These are phyloP conservation scores for Platyrinchus mystaceus DNA, from an alignment of 2,797 vertebrate genomes.

Conservation along the genomic window DNA sequence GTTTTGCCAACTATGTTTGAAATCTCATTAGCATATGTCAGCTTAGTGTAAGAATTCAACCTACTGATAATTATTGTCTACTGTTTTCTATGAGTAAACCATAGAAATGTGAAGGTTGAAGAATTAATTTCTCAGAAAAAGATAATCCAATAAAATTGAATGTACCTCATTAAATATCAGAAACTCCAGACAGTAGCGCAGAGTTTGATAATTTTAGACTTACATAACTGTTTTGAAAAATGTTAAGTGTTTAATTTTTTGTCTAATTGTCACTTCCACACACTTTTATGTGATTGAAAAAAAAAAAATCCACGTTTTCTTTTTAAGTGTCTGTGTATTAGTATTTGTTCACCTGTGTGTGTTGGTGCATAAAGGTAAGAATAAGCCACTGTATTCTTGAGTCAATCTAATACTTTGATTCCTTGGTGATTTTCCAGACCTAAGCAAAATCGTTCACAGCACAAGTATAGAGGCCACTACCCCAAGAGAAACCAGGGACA, in stretches of 20 bases:
- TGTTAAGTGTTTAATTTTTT: not conserved
- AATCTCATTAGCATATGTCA: not conserved
- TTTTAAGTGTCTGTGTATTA: not conserved
- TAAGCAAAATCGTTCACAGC: not conserved
- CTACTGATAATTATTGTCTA: not conserved
- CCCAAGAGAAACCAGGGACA: rapidly evolving
- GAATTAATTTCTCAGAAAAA: not conserved
- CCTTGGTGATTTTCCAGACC: not conserved
- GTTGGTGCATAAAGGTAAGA: not conserved
- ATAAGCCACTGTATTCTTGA: not conserved
- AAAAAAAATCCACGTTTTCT: rapidly evolving
- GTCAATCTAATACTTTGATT: not conserved
- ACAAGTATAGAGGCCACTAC: not conserved
- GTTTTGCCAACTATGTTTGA: not conserved
- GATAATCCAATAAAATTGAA: not conserved
- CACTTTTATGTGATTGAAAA: not conserved
- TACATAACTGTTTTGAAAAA: not conserved
- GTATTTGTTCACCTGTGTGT: not conserved
- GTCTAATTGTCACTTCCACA: not conserved
- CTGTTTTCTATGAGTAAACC: not conserved
- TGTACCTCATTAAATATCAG: not conserved
- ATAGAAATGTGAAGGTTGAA: not conserved
- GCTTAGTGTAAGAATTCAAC: not conserved
- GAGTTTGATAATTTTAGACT: not conserved
- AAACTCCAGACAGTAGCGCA: not conserved